Evolutionary conservation across 2,797 vertebrate genomes (phyloP).

Genomic region (Gallirallus australis): DNA sequence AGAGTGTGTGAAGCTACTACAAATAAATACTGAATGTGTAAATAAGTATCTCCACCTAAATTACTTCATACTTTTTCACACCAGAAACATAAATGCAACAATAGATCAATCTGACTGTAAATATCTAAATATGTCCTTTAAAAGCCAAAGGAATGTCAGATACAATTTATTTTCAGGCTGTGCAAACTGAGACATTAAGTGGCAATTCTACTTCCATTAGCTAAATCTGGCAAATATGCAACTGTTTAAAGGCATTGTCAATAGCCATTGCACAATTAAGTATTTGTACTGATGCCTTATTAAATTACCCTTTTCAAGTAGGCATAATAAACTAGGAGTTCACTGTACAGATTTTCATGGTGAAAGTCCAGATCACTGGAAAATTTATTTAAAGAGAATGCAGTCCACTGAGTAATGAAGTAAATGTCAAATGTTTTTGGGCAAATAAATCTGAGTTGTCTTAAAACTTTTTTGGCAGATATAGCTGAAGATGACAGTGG

Average conservation of each 20-base stretch:
- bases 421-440: constrained; percentile 70
- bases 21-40: constrained; percentile 52
- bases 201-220: constrained; percentile 89
- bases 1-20: constrained; percentile 4
- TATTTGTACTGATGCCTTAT: constrained; percentile 90
- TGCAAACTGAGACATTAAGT: constrained; percentile 86
- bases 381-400: constrained; percentile 78
- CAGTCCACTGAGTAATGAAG: constrained; percentile 70
- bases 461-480: constrained; percentile 63
- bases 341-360: constrained; percentile 79
- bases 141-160: constrained; percentile 83
- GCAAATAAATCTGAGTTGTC: constrained; percentile 61
- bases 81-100: constrained; percentile 76
- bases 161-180: constrained; percentile 86
- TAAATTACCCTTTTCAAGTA: constrained; percentile 86
- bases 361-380: constrained; percentile 73
- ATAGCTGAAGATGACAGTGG: background rate
- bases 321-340: constrained; percentile 83
- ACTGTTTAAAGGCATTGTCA: constrained; percentile 92
- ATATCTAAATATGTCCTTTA: constrained; percentile 82
- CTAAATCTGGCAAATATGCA: constrained; percentile 88
- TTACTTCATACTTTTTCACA: constrained; percentile 69
- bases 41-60: constrained; percentile 73
- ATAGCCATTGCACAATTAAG: constrained; percentile 94
- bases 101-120: constrained; percentile 78